Conservation (phyloP, 2,888 invertebrate genomes). For the Pantelozetes paolii region DNA sequence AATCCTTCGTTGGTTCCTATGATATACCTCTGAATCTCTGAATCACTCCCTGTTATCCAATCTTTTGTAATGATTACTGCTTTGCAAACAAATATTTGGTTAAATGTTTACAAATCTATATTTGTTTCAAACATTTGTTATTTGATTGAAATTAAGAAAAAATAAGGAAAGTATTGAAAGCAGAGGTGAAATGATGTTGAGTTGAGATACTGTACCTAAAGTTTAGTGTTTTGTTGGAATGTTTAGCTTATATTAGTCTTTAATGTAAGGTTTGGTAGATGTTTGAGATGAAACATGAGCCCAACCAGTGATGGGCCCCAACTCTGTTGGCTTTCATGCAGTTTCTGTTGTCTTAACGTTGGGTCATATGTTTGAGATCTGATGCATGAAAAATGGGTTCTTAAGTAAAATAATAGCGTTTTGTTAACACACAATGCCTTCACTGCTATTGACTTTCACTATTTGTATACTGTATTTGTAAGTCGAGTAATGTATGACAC, state of each 20-base stretch:
- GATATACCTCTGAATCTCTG: not conserved
- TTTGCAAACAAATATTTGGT: not conserved
- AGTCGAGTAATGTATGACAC: not conserved
- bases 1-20: conserved; percentile 17
- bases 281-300: conserved; percentile 31
- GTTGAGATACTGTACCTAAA: not conserved
- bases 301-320: conserved; percentile 7
- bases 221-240: not conserved
- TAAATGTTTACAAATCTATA: not conserved
- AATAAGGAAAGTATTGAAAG: not conserved
- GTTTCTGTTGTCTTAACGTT: conserved; percentile 10
- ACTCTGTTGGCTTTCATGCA: conserved; percentile 19
- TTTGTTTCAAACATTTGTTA: not conserved
- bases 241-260: conserved; percentile 11
- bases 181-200: not conserved
- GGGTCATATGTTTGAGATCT: conserved; percentile 31
- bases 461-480: not conserved
- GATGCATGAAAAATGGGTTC: conserved; percentile 29
- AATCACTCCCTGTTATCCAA: not conserved
- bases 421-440: conserved; percentile 18
- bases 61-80: not conserved
- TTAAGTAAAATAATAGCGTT: conserved; percentile 32
- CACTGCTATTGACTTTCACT: not conserved
- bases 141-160: not conserved
- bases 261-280: conserved; percentile 2